Percentiles rank a stretch among this genome's conserved stretches.
Conservation (phyloP, 2,888 invertebrate genomes). For the Sminthurinus aureus region DNA sequence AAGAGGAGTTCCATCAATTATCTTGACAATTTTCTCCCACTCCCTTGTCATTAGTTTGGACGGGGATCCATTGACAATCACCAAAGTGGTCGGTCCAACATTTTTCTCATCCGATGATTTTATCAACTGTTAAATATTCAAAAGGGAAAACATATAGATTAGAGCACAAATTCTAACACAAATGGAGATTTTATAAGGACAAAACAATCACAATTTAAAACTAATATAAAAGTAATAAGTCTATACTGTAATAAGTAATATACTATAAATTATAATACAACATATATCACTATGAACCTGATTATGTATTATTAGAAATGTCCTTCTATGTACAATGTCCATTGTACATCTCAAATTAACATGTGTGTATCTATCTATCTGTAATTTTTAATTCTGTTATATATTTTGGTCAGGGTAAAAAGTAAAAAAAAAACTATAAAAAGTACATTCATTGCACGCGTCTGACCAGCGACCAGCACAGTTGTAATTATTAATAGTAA, state of each 20-base stretch:
- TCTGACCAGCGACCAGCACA: background rate
- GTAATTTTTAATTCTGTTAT: no score
- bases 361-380: no score
- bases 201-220: background rate
- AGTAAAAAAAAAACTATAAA: no score
- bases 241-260: no score
- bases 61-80: constrained; percentile 58
- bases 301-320: no score
- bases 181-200: background rate
- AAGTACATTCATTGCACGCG: background rate
- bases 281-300: no score
- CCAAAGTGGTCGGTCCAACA: constrained; percentile 59
- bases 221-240: background rate
- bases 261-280: no score
- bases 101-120: constrained; percentile 54
- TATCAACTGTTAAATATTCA: constrained; percentile 51
- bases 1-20: constrained; percentile 57
- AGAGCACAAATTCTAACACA: background rate
- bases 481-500: background rate
- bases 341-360: no score
- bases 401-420: no score
- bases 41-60: constrained; percentile 55
- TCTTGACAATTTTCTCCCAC: constrained; percentile 58
- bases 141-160: background rate
- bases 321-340: no score